Evolutionary conservation across 1,140 invertebrate species (phyloP), one percentile per base, ranked within the genome.

Genomic region (Drosophila setifemur): DNA sequence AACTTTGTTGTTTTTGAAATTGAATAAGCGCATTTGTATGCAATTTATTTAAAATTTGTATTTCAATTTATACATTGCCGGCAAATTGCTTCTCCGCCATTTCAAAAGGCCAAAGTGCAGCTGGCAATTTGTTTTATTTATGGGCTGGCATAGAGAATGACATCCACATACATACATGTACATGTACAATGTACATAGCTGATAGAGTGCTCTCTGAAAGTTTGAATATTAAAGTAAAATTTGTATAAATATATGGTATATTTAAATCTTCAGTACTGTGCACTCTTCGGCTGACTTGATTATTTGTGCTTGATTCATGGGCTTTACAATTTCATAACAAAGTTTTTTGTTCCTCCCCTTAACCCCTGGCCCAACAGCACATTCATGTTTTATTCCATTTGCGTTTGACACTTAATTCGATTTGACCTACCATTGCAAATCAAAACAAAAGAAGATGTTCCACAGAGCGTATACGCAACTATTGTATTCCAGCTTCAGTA

Each of bases 1-100:
- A 47, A 52, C 54, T 73, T 64, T 73, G 40, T 43, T 64, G 26
- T 48, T 71, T 61, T 19, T 29, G 14, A 68, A 83, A 83, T 81
- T 81, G 67, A 82, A 83, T 81, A 82, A 81, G 33, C 58, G 78
- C 78, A 83, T 82, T 82, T 82, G 61, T 77, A 63, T 73, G 78
- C 77, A 77, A 77, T 83, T 82, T 83, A 77, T 82, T 83, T 77
- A 69, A 82, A 83, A 83, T 77, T 52, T 72, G 26, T 79, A 44
- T 71, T 47, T 54, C 68, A 50, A 69, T 60, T 60, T 76, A 37
- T 43, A 52, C 23, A 47, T 44, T 58, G 44, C 26, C 48, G 60
- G 55, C 43, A 74, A 75, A 74, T 70, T 75, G 74, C 16, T 50
- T 81, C 52, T 35, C 16, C 50, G 39, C 47, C 68, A 43, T 53